phyloP scores from a whole-genome alignment of 1,140 invertebrate species.

The Homalodisca vitripennis region DNA sequence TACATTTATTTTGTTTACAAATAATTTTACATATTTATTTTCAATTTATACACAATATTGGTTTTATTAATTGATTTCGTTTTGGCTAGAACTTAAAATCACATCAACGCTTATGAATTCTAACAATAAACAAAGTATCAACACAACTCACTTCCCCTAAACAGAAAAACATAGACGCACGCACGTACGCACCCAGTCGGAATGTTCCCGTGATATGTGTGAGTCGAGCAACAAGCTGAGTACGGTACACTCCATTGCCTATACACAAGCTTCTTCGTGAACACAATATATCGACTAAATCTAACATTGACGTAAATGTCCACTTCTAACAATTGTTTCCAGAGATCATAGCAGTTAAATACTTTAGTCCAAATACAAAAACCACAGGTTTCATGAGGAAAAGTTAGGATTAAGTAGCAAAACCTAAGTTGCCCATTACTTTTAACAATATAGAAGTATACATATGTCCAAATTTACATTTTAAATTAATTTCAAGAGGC shows the following conservation, averaged over 20 bases:
- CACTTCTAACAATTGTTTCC: constrained; percentile 22
- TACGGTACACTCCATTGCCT: constrained; percentile 6
- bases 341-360: not conserved
- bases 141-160: not conserved
- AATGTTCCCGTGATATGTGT: constrained; percentile 24
- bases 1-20: constrained; percentile 18
- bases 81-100: constrained; percentile 11
- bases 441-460: too few species aligned
- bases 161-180: not conserved
- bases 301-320: constrained; percentile 29
- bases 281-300: constrained; percentile 28
- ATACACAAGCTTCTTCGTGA: constrained; percentile 15
- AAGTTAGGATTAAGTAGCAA: too few species aligned
- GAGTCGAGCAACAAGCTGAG: not conserved
- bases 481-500: too few species aligned
- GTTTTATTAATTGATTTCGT: not conserved
- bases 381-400: too few species aligned
- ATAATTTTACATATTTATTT: constrained; percentile 17
- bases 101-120: constrained; percentile 11
- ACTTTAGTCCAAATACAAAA: too few species aligned
- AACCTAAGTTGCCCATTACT: too few species aligned
- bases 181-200: not conserved
- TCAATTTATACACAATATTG: constrained; percentile 16
- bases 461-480: too few species aligned
- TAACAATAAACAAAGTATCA: constrained; percentile 12